Conservation (phyloP, 1,140 invertebrate genomes). For the Leptinotarsa lineolata region DNA sequence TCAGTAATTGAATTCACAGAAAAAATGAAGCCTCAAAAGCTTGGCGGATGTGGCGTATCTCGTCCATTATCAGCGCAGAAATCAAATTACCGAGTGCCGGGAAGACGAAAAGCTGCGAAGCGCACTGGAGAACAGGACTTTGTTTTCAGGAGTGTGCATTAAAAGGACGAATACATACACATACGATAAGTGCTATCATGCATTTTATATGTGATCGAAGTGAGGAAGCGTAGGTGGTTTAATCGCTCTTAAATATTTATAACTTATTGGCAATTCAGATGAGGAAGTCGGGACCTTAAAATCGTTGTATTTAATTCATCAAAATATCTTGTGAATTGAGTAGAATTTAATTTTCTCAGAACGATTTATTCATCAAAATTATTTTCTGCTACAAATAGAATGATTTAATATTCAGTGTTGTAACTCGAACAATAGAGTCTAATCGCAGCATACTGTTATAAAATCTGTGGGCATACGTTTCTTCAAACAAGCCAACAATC, state of each 20-base stretch:
- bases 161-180: not conserved
- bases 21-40: not conserved
- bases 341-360: too few species aligned
- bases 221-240: not conserved
- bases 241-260: slow-evolving; percentile 1
- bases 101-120: too few species aligned
- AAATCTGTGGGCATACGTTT: too few species aligned
- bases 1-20: not conserved
- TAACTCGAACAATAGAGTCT: too few species aligned
- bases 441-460: too few species aligned
- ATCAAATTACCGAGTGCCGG: not conserved
- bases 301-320: too few species aligned
- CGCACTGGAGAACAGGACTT: not conserved
- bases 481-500: too few species aligned
- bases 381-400: too few species aligned
- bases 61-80: not conserved
- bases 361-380: too few species aligned
- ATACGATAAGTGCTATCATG: slow-evolving; percentile 3
- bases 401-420: too few species aligned
- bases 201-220: not conserved
- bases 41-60: not conserved
- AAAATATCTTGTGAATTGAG: too few species aligned
- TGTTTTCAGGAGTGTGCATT: slow-evolving; percentile 1
- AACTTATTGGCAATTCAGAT: not conserved
- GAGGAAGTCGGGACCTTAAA: too few species aligned